Evolutionary conservation across 2,888 invertebrate genomes (phyloP).

Genomic region (Drosophila ezoana): DNA sequence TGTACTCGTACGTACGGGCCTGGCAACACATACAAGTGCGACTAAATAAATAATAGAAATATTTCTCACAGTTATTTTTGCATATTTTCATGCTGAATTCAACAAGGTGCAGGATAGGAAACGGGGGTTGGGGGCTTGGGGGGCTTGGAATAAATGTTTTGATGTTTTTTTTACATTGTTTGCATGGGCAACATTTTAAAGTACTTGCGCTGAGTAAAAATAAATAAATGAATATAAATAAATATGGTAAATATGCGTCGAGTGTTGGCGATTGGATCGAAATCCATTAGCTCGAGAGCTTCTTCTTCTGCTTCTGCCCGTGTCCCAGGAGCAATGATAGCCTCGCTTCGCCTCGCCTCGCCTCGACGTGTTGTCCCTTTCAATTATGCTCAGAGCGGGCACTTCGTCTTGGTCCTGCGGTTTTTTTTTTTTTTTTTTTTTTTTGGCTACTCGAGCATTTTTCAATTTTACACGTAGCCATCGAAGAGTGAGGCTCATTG

Average conservation of each 20-base stretch:
- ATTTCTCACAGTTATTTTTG: constrained; percentile 71
- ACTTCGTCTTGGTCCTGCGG: constrained; percentile 56
- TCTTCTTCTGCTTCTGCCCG: constrained; percentile 12
- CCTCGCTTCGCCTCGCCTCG: constrained; percentile 30
- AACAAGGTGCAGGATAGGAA: constrained; percentile 14
- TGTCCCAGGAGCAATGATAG: constrained; percentile 78
- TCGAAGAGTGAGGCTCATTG: constrained; percentile 59
- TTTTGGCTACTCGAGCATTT: constrained; percentile 67
- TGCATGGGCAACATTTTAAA: constrained; percentile 56
- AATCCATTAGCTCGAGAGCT: constrained; percentile 69
- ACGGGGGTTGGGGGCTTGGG: background rate
- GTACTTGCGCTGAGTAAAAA: constrained; percentile 66
- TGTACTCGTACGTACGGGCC: constrained; percentile 19
- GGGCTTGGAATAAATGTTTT: constrained; percentile 21
- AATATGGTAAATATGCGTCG: constrained; percentile 53
- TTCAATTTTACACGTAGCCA: constrained; percentile 80
- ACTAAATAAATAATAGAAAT: constrained; percentile 66
- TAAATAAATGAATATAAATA: constrained; percentile 69
- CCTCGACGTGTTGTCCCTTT: constrained; percentile 80
- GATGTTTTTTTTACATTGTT: constrained; percentile 39
- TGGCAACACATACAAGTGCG: constrained; percentile 24
- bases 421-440: constrained; percentile 32
- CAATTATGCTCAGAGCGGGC: constrained; percentile 64
- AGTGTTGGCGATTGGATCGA: constrained; percentile 46
- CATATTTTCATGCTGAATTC: constrained; percentile 53